A percentile compares a stretch with the other conserved stretches of the same genome.
phyloP scores from a whole-genome alignment of 2,888 invertebrate species.

The Stenodema calcarata region DNA sequence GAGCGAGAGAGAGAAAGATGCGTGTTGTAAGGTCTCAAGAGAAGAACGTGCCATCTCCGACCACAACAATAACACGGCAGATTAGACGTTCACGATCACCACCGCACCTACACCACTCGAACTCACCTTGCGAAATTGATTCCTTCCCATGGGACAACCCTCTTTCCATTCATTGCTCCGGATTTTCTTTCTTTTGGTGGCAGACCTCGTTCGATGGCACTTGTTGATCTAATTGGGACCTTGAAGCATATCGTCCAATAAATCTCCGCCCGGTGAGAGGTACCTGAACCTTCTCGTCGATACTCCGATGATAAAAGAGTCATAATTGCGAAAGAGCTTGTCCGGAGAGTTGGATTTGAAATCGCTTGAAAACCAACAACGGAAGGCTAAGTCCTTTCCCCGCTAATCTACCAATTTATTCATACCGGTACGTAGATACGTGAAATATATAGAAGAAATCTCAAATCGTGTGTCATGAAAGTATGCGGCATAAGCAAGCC shows the following conservation, averaged over 20 bases:
- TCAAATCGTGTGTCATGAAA: too few species aligned
- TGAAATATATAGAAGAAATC: too few species aligned
- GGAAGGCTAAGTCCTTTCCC: background rate
- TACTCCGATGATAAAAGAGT: background rate
- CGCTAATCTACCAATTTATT: background rate
- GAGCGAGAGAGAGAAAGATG: slow-evolving; percentile 8
- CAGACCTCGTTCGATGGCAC: background rate
- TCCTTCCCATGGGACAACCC: background rate
- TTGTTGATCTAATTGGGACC: background rate
- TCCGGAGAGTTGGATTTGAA: background rate
- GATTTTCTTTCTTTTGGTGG: background rate
- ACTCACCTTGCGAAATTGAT: background rate
- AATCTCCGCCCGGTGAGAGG: background rate
- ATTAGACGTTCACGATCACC: slow-evolving; percentile 32
- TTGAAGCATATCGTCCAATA: background rate
- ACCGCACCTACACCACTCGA: background rate
- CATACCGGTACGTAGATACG: too few species aligned
- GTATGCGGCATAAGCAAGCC: too few species aligned
- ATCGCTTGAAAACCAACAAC: background rate
- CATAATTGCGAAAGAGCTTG: background rate
- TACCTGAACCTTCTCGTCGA: background rate
- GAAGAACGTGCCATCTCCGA: slow-evolving; percentile 32
- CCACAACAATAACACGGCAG: slow-evolving; percentile 34
- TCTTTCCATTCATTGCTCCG: background rate
- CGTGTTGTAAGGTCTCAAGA: slow-evolving; percentile 17